A percentile compares a stretch with the other conserved stretches of the same genome.
Conservation (phyloP, 2,797 vertebrate species). For the Neosilurus hyrtlii region DNA sequence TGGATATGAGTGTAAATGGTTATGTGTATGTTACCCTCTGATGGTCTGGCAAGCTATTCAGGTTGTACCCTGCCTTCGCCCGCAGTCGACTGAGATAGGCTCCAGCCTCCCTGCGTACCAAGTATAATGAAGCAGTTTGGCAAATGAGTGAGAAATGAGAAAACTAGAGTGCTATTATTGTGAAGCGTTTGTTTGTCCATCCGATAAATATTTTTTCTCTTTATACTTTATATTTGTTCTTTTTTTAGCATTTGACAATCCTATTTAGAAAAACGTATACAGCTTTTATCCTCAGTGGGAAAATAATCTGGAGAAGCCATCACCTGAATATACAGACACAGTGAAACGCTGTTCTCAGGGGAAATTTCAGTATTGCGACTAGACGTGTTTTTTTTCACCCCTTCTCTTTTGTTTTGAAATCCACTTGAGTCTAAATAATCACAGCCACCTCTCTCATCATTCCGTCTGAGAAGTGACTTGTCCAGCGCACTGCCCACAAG, state of each 20-base stretch:
- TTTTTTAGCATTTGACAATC: constrained; percentile 3
- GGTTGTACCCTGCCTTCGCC: no score
- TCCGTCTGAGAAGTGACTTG: neutral
- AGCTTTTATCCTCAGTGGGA: constrained; percentile 16
- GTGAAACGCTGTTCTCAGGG: constrained; percentile 37
- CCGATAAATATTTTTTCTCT: neutral
- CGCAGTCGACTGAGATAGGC: no score
- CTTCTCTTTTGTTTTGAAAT: constrained; percentile 16
- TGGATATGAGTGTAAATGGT: no score
- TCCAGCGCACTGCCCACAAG: neutral
- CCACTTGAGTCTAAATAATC: constrained; percentile 33
- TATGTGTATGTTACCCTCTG: no score
- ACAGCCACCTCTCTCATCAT: neutral
- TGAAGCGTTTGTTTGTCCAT: constrained; percentile 3
- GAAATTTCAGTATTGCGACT: constrained; percentile 36
- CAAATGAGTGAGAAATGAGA: no score
- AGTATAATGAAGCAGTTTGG: no score
- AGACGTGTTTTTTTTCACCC: constrained; percentile 23
- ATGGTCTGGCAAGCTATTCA: no score
- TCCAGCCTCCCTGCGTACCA: no score
- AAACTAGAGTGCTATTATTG: neutral
- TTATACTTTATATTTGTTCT: constrained; percentile 29
- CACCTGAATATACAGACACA: constrained; percentile 43
- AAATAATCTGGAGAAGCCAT: constrained; percentile 34
- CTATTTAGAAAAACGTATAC: constrained; percentile 35